Conservation (phyloP, 2,797 vertebrate genomes). For the Orientallactaga sibirica region DNA sequence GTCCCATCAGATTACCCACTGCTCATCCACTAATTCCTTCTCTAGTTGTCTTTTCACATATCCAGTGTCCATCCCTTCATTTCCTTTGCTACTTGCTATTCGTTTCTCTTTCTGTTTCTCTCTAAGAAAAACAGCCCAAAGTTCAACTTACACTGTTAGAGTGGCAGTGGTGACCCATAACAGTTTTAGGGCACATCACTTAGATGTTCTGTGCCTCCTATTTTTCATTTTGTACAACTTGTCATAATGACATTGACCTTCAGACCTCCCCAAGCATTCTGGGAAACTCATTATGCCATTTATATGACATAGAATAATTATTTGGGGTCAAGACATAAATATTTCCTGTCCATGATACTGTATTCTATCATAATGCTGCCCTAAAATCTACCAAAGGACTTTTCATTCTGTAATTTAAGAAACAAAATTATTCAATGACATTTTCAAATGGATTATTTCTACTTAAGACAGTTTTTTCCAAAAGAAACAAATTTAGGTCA, state of each 20-base stretch:
- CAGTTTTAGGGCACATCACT: not conserved
- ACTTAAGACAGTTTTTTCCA: not conserved
- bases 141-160: not conserved
- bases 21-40: not conserved
- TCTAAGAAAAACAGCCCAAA: not conserved
- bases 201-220: constrained; percentile 22
- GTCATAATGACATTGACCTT: constrained; percentile 29
- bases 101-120: not conserved
- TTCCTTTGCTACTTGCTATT: constrained; percentile 2
- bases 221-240: constrained; percentile 56
- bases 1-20: too few species aligned
- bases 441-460: constrained; percentile 20
- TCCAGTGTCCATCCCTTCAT: not conserved
- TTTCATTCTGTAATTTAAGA: constrained; percentile 13
- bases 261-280: not conserved
- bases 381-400: not conserved
- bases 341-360: not conserved
- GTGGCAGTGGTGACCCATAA: constrained; percentile 21
- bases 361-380: not conserved
- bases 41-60: not conserved
- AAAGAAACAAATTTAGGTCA: constrained; percentile 44
- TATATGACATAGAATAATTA: not conserved
- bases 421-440: constrained; percentile 37
- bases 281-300: constrained; percentile 27
- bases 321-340: not conserved